Conservation (phyloP, 2,113 vertebrate species). For the Protobothrops mucrosquamatus region DNA sequence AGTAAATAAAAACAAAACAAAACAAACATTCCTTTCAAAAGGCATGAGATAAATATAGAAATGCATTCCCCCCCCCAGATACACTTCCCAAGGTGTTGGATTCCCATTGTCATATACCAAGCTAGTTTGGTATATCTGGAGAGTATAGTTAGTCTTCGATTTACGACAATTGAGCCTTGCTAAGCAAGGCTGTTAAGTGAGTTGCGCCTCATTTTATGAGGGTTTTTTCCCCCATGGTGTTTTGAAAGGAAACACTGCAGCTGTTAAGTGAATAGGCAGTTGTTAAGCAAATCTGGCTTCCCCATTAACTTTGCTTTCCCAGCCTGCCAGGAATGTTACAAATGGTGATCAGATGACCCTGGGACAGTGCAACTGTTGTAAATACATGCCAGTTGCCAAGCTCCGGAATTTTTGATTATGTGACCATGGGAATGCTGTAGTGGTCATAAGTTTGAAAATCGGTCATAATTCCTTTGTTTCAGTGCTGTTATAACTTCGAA, state of each 20-base stretch:
- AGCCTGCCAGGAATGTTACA: neutral
- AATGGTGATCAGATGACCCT: neutral
- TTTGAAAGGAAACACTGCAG: neutral
- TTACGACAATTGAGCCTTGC: neutral
- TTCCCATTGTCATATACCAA: too few relatives aligned
- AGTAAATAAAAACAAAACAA: conserved; percentile 1
- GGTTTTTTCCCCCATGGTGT: neutral
- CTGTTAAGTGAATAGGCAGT: neutral
- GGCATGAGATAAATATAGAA: neutral
- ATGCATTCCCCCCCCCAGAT: neutral
- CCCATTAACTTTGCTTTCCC: neutral
- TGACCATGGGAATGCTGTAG: neutral
- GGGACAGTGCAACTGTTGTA: too few relatives aligned
- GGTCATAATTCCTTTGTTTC: neutral
- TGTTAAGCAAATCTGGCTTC: neutral
- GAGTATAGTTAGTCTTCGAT: neutral
- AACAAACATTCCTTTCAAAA: neutral
- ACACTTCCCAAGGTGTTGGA: neutral
- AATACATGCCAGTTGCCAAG: too few relatives aligned
- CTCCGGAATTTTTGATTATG: neutral
- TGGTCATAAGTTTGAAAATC: neutral
- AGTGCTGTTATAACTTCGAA: neutral
- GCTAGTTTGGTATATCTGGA: too few relatives aligned
- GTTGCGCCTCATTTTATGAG: neutral
- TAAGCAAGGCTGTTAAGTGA: neutral